phyloP scores from a whole-genome alignment of 2,113 vertebrate species.

The Tamias sibiricus region DNA sequence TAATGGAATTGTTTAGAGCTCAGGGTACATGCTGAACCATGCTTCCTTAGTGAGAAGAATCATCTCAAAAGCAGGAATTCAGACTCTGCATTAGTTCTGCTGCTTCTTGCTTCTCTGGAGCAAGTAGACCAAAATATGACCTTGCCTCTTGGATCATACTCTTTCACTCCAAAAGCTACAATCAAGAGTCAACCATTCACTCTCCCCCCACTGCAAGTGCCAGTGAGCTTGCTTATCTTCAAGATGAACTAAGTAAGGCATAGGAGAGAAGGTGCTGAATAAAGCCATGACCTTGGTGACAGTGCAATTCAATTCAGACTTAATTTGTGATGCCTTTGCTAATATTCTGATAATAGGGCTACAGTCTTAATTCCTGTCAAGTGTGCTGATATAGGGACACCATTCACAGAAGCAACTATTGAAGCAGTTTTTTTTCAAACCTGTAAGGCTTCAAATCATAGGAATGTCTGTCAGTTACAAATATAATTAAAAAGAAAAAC shows the following conservation, averaged over 20 bases:
- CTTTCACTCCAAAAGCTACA: background rate
- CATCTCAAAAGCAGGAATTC: background rate
- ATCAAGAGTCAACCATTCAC: background rate
- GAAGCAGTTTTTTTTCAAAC: background rate
- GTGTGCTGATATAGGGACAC: background rate
- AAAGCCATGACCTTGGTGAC: background rate
- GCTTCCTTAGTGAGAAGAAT: background rate
- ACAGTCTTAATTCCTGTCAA: background rate
- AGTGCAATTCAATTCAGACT: background rate
- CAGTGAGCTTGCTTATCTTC: background rate
- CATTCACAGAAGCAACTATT: background rate
- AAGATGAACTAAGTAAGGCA: background rate
- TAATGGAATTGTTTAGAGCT: background rate
- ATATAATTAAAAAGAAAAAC: background rate
- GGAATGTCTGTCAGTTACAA: background rate
- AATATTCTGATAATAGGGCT: background rate
- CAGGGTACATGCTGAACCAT: background rate
- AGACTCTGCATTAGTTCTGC: background rate
- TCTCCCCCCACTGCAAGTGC: too few relatives aligned
- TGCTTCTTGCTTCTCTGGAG: background rate
- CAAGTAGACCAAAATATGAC: background rate
- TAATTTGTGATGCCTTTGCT: background rate
- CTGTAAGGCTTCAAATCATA: background rate
- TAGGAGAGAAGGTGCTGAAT: background rate
- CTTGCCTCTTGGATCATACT: background rate